Evolutionary conservation across 1,140 invertebrate genomes (phyloP).

Genomic region (Leguminivora glycinivorella): DNA sequence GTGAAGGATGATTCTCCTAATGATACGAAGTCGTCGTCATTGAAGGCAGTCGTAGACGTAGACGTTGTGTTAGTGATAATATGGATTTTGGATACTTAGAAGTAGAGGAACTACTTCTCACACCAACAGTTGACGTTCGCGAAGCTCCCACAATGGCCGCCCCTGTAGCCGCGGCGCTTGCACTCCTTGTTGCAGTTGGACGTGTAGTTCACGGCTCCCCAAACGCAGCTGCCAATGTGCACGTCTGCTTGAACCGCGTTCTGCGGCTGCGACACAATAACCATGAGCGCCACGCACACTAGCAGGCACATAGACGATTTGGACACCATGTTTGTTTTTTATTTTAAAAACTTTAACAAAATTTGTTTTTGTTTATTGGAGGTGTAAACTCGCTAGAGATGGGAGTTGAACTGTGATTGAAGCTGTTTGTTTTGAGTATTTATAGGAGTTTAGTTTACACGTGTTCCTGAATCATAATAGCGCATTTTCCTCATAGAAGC

Average conservation of each 20-base stretch:
- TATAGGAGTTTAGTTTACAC: not conserved
- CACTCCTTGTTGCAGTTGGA: conserved; percentile 43
- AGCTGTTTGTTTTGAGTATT: not conserved
- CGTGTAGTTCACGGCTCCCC: conserved; percentile 40
- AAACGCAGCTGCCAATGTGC: not conserved
- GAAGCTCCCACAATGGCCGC: conserved; percentile 36
- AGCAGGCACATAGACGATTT: conserved; percentile 28
- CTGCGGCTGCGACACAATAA: conserved; percentile 36
- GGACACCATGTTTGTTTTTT: not conserved
- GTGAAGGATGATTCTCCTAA: no score
- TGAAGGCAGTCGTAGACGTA: no score
- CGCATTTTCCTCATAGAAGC: no score
- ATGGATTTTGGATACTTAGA: no score
- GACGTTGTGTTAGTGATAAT: no score
- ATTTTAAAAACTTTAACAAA: no score
- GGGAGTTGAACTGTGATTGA: not conserved
- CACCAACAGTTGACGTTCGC: conserved; percentile 45
- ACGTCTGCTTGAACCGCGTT: conserved; percentile 30
- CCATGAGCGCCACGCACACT: conserved; percentile 39
- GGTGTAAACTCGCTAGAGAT: not conserved
- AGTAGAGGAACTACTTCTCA: conserved; percentile 36
- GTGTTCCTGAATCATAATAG: no score
- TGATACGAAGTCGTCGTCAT: no score
- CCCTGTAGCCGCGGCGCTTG: conserved; percentile 39
- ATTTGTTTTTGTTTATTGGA: no score